Conservation (phyloP, 2,888 invertebrate genomes). For the Ischnus inquisitorius region DNA sequence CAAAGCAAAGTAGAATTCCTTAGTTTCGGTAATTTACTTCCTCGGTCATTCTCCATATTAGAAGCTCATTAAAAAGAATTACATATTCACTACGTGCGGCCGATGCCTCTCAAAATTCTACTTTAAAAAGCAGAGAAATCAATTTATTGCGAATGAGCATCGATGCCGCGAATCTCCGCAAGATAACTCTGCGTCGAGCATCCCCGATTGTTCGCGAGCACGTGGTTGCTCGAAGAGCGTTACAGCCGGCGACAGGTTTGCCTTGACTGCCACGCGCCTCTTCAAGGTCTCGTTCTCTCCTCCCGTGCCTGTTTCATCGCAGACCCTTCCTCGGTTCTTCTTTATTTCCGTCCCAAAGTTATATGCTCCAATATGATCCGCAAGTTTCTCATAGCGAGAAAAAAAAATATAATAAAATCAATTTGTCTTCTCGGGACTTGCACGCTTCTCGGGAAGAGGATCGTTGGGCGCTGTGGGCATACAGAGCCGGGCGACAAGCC, state of each 20-base stretch:
- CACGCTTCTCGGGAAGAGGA: background rate
- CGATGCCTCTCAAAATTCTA: no score
- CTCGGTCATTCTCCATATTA: no score
- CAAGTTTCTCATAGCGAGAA: background rate
- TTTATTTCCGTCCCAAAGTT: constrained; percentile 16
- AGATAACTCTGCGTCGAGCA: background rate
- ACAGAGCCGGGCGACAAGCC: constrained; percentile 8
- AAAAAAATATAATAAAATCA: no score
- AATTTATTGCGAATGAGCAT: background rate
- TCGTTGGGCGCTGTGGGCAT: background rate
- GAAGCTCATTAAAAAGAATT: no score
- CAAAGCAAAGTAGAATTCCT: no score
- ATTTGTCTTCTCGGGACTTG: background rate
- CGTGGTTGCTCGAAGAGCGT: constrained; percentile 22
- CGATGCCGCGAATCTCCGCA: no score
- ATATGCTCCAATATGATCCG: background rate
- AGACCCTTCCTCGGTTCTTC: background rate
- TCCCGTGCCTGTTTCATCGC: constrained; percentile 3
- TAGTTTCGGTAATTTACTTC: no score
- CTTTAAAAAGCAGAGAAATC: constrained; percentile 7
- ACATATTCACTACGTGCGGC: no score
- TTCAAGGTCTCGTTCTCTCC: constrained; percentile 36
- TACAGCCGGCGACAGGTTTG: constrained; percentile 34
- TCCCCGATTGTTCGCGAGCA: constrained; percentile 3
- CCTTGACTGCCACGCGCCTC: constrained; percentile 40